Base-by-base conservation (phyloP, 2,888 invertebrate species). In the Hemicrepidius hirtus region DNA sequence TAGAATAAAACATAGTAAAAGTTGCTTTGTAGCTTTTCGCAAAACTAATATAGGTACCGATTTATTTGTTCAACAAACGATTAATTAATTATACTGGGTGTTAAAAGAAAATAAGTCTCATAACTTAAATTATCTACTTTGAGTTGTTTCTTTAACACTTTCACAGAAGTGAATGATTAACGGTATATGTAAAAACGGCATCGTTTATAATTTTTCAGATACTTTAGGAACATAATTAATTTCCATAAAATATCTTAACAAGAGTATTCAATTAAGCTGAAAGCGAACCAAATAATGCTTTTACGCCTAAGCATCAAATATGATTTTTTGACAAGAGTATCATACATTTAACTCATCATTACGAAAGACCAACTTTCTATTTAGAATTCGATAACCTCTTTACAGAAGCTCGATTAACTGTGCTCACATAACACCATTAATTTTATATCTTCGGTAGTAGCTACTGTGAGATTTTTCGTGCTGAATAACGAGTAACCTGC, bases 221-320 rank as follows among this genome's bases (percentile, higher is more conserved):
- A 40, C 20, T 57, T 57, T 32, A 37, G 28, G 37, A 12, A 62
- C 40, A 68, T 64, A 69, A 69, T 69, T 69, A 69, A 69, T 63
- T 63, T 53, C 28, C 57, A 63, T 69, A 41, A 55, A 63, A 69
- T 63, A 63, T 63, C 55, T 59, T 40, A 73, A 73, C 73, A 70
- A 70, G 73, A 67, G 46, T 70, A 69, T 65, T 73, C 73, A 73
- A 73, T 73, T 73, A 70, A 70, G 57, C 65, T 65, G 16, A 59
- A 44, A 67, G 59, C 41, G 28, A 65, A 68, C 60, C 37, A 71
- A 65, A 66, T 50, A 71, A 71, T 65, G 57, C 65, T 71, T 65
- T 71, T 71, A 71, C 71, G 71, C 65, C 49, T 46, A 50, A 21
- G 44, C 67, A 18, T 67, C 55, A 28, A 37, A 65, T 50, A 65